Base-by-base conservation (phyloP, 1,140 invertebrate species). In the Halyomorpha halys region DNA sequence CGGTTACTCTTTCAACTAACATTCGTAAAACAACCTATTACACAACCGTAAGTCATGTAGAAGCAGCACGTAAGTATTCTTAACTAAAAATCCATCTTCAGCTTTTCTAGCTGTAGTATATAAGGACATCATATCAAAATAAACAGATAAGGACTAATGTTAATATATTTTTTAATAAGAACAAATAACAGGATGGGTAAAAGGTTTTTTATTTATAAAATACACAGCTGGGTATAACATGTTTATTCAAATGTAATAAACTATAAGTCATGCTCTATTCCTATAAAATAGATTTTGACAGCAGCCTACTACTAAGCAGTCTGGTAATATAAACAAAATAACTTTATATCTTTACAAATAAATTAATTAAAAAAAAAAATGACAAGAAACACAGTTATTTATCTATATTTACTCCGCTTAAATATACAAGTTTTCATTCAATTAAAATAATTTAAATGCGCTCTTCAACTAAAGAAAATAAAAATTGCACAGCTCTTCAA, bases 321-420 rank as follows among this genome's bases (percentile, higher is more conserved):
- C 53, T 56, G 53, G 53, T 56, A 56, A 56, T 56, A 56, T 56
- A 56, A 56, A 56, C 53, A 56, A 56, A 56, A 56, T 56, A 56
- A 16, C 9, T 56, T 56, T 56, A 49, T 39, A 39, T 39, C 53
- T 56, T 56, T 56, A 56, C 53, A 56, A 56, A 56, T 56, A 56
- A 56, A 56, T 56, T 56, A 56, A 56, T 56, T 56, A 27, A 56
- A 56, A 56, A 49, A 47, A 56, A 23, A 23, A 56, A 56, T 56
- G 53, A 56, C 53, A 25, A 56, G 53, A 56, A 56, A 56, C 51
- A 53, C 21, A 25, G 23, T 56, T 15, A 56, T 19, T 49, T 8
- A 19, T n/a, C 47, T 19, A 49, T 21, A 18, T 49, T n/a, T 49
- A 19, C n/a, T 56, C 19, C 34, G 34, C 13, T 39, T 3, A 39